Evolutionary conservation across 2,888 invertebrate genomes (phyloP).

Genomic region (Diaphora mendica): DNA sequence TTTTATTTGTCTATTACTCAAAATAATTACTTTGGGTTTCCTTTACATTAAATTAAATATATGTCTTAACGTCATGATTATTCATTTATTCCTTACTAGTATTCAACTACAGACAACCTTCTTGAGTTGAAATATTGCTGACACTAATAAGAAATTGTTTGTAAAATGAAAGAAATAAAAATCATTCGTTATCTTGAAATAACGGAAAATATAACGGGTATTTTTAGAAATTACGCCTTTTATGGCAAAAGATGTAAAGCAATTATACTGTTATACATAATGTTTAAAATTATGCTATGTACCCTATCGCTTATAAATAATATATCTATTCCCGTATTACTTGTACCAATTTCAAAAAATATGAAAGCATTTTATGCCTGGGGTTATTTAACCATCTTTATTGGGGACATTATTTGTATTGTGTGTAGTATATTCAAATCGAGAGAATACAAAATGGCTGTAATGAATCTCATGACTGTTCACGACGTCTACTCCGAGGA

Average conservation of each 20-base stretch:
- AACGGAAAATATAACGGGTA: conserved; percentile 4
- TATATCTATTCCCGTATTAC: neutral
- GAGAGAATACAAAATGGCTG: neutral
- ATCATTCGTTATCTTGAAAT: neutral
- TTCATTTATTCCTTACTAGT: neutral
- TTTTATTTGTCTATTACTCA: neutral
- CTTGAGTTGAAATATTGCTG: neutral
- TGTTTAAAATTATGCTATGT: neutral
- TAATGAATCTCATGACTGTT: neutral
- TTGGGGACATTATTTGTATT: neutral
- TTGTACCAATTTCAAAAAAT: neutral
- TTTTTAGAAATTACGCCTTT: conserved; percentile 4
- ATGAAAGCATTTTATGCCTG: neutral
- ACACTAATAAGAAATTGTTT: neutral
- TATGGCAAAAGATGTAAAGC: neutral
- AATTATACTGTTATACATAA: neutral
- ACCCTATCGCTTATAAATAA: neutral
- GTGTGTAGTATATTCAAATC: neutral
- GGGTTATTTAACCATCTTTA: neutral
- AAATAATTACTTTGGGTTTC: neutral
- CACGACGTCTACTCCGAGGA: neutral
- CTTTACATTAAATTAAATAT: neutral
- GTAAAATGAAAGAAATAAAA: conserved; percentile 8
- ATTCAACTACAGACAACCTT: neutral
- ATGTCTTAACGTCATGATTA: neutral